These are phyloP conservation scores for Prosopocoilus inquinatus DNA, from an alignment of 2,888 invertebrate genomes.

Conservation along the genomic window DNA sequence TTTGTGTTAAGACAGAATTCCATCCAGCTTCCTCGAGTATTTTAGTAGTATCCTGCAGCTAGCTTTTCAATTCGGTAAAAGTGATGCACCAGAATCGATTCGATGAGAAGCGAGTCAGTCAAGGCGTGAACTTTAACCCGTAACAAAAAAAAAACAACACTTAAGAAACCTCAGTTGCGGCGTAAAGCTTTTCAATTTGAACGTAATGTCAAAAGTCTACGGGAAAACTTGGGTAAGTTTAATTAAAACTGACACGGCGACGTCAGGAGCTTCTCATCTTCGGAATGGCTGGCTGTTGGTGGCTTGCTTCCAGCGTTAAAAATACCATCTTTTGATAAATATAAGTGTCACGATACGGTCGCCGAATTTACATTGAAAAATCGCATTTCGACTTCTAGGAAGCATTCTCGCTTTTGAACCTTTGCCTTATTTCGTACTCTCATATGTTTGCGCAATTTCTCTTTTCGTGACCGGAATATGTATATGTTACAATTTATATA, in stretches of 20 bases:
- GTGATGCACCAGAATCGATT: neutral
- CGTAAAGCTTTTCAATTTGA: conserved; percentile 33
- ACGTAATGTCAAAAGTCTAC: conserved; percentile 35
- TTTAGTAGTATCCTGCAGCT: too few species aligned
- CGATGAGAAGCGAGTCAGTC: conserved; percentile 3
- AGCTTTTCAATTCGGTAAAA: too few species aligned
- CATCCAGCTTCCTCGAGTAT: too few species aligned
- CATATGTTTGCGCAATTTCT: too few species aligned
- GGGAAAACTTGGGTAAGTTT: conserved; percentile 33
- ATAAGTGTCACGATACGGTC: conserved; percentile 21
- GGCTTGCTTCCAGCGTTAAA: neutral
- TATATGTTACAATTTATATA: too few species aligned
- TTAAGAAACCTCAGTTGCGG: conserved; percentile 19
- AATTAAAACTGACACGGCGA: conserved; percentile 34
- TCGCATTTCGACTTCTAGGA: conserved; percentile 23
- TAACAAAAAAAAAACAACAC: conserved; percentile 12
- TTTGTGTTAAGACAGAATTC: too few species aligned
- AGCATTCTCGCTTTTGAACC: too few species aligned
- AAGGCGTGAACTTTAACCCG: conserved; percentile 16
- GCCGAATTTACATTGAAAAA: conserved; percentile 30
- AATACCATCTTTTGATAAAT: conserved; percentile 25
- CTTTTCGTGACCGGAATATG: too few species aligned
- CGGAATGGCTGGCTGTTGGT: conserved; percentile 6
- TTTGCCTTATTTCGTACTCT: too few species aligned
- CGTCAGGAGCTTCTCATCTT: conserved; percentile 27